Evolutionary conservation across 2,888 invertebrate genomes (phyloP).

Genomic region (Helobdella robusta): DNA sequence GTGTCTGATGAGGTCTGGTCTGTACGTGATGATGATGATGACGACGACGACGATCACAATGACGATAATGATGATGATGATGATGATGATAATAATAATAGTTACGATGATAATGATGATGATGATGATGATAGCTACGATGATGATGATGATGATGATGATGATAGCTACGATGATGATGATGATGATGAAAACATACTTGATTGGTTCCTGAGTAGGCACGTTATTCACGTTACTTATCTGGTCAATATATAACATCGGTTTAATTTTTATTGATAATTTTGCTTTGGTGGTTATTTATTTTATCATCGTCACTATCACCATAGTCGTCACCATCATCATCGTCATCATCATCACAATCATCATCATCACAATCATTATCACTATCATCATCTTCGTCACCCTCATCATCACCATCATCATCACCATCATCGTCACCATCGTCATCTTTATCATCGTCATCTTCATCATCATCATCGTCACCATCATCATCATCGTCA

Average conservation of each 20-base stretch:
- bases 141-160: no score
- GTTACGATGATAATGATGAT: no score
- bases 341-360: neutral
- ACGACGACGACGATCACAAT: no score
- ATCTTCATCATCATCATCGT: neutral
- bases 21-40: neutral
- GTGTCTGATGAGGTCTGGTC: no score
- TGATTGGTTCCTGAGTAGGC: neutral
- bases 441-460: constrained; percentile 2
- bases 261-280: no score
- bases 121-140: no score
- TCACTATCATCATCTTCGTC: neutral
- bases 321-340: neutral
- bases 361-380: neutral
- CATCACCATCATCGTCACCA: constrained; percentile 12
- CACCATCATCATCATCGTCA: neutral
- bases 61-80: neutral
- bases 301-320: neutral
- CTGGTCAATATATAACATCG: no score
- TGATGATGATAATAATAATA: neutral
- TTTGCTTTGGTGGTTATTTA: neutral
- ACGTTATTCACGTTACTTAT: no score
- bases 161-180: constrained; percentile 4
- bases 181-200: neutral
- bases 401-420: constrained; percentile 10